Evolutionary conservation across 1,140 invertebrate species (phyloP), one percentile per base, ranked within the genome.

Genomic region (Drosophila insularis): DNA sequence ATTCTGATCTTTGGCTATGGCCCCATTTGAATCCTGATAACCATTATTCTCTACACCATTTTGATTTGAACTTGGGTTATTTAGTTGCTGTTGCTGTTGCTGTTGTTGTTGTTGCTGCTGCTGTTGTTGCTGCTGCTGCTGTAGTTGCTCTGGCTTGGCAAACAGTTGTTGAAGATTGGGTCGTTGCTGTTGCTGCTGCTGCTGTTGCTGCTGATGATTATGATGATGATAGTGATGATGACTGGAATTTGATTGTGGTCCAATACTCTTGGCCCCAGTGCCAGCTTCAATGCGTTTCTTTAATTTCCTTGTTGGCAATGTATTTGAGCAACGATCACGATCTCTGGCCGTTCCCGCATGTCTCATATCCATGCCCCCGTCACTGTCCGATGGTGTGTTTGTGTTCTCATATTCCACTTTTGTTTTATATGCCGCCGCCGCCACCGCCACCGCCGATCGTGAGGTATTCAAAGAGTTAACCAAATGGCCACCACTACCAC

Each of bases 231-330:
- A 27, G 27, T 27, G 27, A 27, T 27, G 27, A 27, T 27, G 77
- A 21, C 80, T 81, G 13, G 81, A 63, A 61, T 81, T 81, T 8
- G 76, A 81, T 35, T 81, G 78, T 0, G 89, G 84, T 1, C 92
- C 91, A 32, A 89, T 91, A 55, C 90, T 91, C 53, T 92, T 92
- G 68, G 92, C 92, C 1, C 73, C 73, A 0, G 72, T 74, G 31
- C 91, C 92, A 35, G 92, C 92, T 74, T 93, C 93, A 46, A 92
- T 92, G 17, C 92, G 90, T 69, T 93, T 94, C 78, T 93, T 94
- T 7, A 92, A 91, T 89, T 93, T 94, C 17, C 93, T 78, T 2
- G 92, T 92, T 21, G 93, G 93, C 60, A 93, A 81, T 3, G 93
- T 94, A 72, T 89, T 92, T 4, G 93, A 92, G 67, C 92, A 91